Conservation (phyloP, 2,797 vertebrate species). For the Tauraco hartlaubi region DNA sequence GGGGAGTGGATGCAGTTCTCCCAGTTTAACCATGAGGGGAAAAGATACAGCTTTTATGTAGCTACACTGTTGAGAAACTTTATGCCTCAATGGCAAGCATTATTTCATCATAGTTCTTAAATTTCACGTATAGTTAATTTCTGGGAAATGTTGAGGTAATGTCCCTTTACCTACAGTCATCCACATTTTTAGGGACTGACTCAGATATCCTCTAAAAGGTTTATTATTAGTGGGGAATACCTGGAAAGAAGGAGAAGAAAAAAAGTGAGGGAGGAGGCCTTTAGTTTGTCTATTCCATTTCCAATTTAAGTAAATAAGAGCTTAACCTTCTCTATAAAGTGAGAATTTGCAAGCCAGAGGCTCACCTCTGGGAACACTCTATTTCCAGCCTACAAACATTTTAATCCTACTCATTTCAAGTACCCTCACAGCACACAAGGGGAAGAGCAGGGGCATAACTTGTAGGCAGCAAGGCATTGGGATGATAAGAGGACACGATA, state of each 20-base stretch:
- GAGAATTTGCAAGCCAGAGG: not conserved
- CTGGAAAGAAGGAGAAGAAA: not conserved
- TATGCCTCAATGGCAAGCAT: not conserved
- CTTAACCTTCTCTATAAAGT: not conserved
- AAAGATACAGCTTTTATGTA: not conserved
- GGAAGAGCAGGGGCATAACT: not conserved
- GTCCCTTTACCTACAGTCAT: not conserved
- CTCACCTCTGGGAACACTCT: not conserved
- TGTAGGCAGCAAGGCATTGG: not conserved
- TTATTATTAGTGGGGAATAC: not conserved
- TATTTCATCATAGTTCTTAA: slow-evolving; percentile 5
- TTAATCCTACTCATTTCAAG: slow-evolving; percentile 7
- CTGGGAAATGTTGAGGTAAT: slow-evolving; percentile 3
- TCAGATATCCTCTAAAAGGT: not conserved
- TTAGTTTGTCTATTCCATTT: not conserved
- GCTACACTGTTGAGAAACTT: not conserved
- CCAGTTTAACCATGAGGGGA: not conserved
- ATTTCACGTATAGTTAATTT: not conserved
- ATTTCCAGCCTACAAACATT: not conserved
- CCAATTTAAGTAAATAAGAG: not conserved
- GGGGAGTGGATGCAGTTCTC: not conserved
- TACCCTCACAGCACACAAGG: not conserved
- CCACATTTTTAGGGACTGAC: not conserved
- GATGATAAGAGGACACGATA: not conserved
- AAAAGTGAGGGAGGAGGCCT: not conserved